phyloP scores from a whole-genome alignment of 2,113 vertebrate species.

The Hiodon tergisus region DNA sequence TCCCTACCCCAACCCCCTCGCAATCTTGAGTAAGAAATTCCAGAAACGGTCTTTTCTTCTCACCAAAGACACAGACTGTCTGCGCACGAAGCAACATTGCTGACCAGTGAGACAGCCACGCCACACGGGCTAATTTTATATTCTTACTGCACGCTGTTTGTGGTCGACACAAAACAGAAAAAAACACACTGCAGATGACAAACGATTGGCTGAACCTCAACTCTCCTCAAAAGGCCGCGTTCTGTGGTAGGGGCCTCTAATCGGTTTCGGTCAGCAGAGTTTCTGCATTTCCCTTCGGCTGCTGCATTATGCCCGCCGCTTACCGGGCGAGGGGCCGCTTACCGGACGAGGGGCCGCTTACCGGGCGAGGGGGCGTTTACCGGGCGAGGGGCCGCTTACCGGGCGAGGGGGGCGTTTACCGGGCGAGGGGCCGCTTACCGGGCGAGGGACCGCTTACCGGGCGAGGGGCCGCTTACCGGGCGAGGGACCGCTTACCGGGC shows the following conservation, averaged over 20 bases:
- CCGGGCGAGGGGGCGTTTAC: too few species aligned
- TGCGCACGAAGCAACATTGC: constrained; percentile 29
- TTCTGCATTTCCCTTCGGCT: too few species aligned
- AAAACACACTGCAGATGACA: constrained; percentile 40
- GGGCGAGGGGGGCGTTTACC: too few species aligned
- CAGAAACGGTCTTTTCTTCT: constrained; percentile 44
- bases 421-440: too few species aligned
- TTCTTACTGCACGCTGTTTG: constrained; percentile 46
- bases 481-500: too few species aligned
- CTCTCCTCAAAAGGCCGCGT: background rate
- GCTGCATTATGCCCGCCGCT: too few species aligned
- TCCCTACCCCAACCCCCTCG: constrained; percentile 14
- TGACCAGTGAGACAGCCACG: constrained; percentile 37
- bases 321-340: too few species aligned
- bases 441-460: too few species aligned
- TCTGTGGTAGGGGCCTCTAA: constrained; percentile 1
- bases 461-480: too few species aligned
- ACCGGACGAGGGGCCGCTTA: too few species aligned
- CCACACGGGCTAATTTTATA: constrained; percentile 47
- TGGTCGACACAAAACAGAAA: constrained; percentile 3
- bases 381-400: too few species aligned
- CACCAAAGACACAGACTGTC: constrained; percentile 41
- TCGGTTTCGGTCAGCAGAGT: too few species aligned
- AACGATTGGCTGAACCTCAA: constrained; percentile 33
- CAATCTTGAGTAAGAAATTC: constrained; percentile 52